Base-by-base conservation (phyloP, 2,888 invertebrate genomes). In the Amblyjoppa proteus region DNA sequence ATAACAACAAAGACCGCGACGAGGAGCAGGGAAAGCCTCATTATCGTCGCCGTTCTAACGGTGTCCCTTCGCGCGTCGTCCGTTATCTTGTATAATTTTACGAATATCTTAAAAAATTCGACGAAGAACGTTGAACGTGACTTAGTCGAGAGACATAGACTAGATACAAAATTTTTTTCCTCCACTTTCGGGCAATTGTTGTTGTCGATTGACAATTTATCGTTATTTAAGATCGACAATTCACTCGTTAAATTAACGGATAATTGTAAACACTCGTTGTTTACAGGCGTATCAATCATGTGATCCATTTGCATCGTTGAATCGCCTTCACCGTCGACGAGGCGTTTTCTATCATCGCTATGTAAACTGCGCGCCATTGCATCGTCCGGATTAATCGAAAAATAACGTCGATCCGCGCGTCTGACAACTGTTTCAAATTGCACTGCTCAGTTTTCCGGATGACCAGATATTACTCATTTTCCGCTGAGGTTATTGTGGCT, bases 11-110 rank as follows among this genome's bases (percentile, higher is more conserved):
- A 87, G n/a, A 92, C 64, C 64, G 88, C 84, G 81, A 88, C 89
- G 76, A 92, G 87, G 53, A 93, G 85, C 82, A 92, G 80, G 68
- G 90, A 87, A 88, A 92, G 87, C 88, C 89, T 92, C 88, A 90
- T 85, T 53, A 91, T 88, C 80, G 88, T 88, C 56, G 86, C 75
- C 56, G 90, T 79, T 61, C 83, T 88, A 81, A 85, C 82, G 84
- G 89, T 85, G 81, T 87, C 89, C 78, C 81, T 89, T 53, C 86
- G 88, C 45, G 88, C 83, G 80, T 88, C 88, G 74, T 87, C 87
- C 25, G 88, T 88, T 87, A 88, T 91, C 84, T 90, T 86, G 85
- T 84, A 88, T 83, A 89, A 81, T 73, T 87, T 88, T 87, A 88
- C 81, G 73, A 87, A 86, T 83, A 85, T 88, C 83, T 89, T 90